Evolutionary conservation across 2,888 invertebrate species (phyloP), one percentile per base, ranked within the genome.

Genomic region (Nomada lathburiana): DNA sequence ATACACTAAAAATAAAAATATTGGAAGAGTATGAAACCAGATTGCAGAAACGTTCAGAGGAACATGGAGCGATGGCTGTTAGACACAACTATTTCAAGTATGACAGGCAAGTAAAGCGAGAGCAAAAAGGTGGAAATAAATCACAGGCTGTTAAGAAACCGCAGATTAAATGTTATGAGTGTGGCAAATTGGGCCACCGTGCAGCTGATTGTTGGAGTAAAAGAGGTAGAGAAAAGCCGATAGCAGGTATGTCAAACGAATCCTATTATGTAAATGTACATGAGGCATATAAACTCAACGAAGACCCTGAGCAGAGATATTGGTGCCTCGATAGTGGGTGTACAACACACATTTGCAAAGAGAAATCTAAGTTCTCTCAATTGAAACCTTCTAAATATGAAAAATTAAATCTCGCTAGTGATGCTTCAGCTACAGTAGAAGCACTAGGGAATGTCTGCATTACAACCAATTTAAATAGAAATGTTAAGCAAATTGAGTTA

Each of bases 371-470:
- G 53, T 67, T 67, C 5, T n/a, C 20, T 67, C 53, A 53, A 53
- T 53, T 67, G 4, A 52, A 67, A 0, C 10, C 3, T 55, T 36
- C 67, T 11, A n/a, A 36, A 0, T 5, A 67, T 53, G 10, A 55
- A 29, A 53, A 10, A 36, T 44, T 69, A n/a, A 69, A 69, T 59
- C 29, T 69, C 9, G 69, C 69, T 20, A 69, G 20, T n/a, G 47
- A 69, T 59, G 47, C 47, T 29, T 59, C 11, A n/a, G 69, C 69
- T 29, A 57, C 26, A 26, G 59, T 57, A 63, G 23, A 63, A 23
- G 23, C 44, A 3, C 23, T 47, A 18, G 59, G 59, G 13, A 59
- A 47, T 44, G 57, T 68, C 13, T 20, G 26, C 18, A 57, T 68
- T 20, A 55, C 16, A 18, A 68, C 57, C 9, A 3, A 16, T 57